A percentile compares a stretch with the other conserved stretches of the same genome.
Conservation (phyloP, 92 coral and sea anemone species). For the Isaurus tuberculatus region DNA sequence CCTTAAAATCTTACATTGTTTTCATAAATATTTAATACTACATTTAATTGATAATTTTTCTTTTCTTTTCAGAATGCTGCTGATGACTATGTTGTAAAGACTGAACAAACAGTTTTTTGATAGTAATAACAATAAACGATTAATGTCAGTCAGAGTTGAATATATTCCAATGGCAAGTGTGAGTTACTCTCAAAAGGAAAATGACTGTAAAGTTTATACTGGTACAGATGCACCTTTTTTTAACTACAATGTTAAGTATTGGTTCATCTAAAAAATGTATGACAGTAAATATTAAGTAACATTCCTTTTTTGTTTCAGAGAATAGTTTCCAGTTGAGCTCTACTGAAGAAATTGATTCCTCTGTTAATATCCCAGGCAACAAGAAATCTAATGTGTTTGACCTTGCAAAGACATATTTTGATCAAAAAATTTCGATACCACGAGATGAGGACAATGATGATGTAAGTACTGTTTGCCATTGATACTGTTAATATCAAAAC, state of each 20-base stretch:
- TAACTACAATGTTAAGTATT: background rate
- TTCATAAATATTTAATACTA: background rate
- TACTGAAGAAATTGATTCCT: background rate
- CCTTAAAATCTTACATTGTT: no score
- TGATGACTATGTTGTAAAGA: background rate
- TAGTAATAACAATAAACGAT: background rate
- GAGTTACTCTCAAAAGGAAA: constrained; percentile 9
- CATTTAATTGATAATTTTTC: background rate
- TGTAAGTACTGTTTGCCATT: constrained; percentile 44
- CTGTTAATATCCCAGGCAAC: background rate
- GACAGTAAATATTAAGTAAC: background rate
- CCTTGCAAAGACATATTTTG: constrained; percentile 80
- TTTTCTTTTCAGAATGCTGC: constrained; percentile 15
- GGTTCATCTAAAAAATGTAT: background rate
- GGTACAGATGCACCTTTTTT: background rate
- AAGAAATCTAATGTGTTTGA: constrained; percentile 18
- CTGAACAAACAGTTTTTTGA: background rate
- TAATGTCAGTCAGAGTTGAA: constrained; percentile 31
- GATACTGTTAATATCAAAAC: no score
- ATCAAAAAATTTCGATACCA: constrained; percentile 86
- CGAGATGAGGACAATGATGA: constrained; percentile 61
- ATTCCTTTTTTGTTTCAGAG: constrained; percentile 28
- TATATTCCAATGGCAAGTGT: constrained; percentile 34
- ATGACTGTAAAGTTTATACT: constrained; percentile 3
- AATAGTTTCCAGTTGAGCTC: background rate